Conservation (phyloP, 2,888 invertebrate species). For the Monochamus alternatus region DNA sequence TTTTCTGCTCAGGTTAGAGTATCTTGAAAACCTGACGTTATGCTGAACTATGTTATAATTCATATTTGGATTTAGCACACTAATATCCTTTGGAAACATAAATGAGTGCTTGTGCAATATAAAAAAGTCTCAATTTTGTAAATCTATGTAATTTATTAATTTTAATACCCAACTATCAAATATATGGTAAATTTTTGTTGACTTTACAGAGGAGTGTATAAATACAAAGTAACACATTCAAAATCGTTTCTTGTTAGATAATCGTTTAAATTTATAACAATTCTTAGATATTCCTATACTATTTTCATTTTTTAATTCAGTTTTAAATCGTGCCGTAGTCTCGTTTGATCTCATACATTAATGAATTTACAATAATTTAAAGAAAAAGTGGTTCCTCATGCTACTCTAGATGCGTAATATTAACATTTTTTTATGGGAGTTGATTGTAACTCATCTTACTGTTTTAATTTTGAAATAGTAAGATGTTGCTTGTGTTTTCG, state of each 20-base stretch:
- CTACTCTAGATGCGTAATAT: conserved; percentile 10
- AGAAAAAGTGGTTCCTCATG: conserved; percentile 18
- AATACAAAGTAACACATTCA: neutral
- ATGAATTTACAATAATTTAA: conserved; percentile 44
- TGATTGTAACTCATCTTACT: conserved; percentile 46
- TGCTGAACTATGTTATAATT: no score
- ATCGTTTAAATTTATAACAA: conserved; percentile 12
- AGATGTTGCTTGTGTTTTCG: conserved; percentile 43
- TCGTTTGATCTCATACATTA: conserved; percentile 52
- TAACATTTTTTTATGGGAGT: conserved; percentile 27
- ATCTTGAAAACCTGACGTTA: no score
- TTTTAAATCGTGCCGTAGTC: conserved; percentile 51
- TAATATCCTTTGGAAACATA: no score
- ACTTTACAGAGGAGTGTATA: no score
- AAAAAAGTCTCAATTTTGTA: no score
- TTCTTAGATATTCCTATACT: conserved; percentile 23
- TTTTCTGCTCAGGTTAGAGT: no score
- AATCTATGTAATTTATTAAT: no score
- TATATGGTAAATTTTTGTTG: no score
- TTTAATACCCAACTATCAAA: no score
- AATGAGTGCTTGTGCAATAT: no score
- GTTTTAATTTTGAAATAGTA: conserved; percentile 48
- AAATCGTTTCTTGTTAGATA: conserved; percentile 19
- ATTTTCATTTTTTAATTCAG: conserved; percentile 22
- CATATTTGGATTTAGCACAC: no score